A percentile compares a stretch with the other conserved stretches of the same genome.
These are phyloP conservation scores for Xerus rutilus DNA, from an alignment of 2,797 vertebrate genomes.

Conservation along the genomic window DNA sequence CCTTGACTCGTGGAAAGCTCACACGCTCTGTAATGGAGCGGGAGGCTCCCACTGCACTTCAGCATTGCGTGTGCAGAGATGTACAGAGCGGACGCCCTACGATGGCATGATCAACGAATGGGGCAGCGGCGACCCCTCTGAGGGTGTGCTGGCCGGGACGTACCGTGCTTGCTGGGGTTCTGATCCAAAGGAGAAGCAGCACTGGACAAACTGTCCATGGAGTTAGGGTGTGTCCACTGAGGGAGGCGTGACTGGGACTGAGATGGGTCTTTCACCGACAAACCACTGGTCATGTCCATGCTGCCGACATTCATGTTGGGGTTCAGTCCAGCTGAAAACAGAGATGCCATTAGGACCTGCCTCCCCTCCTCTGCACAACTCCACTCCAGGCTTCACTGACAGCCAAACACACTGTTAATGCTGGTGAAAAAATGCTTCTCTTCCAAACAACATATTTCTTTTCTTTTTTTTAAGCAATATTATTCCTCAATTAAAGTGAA, in stretches of 20 bases:
- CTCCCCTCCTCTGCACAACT: not conserved
- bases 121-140: too few species aligned
- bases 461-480: not conserved
- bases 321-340: constrained; percentile 94
- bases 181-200: constrained; percentile 96
- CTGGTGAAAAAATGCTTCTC: not conserved
- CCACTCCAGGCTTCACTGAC: not conserved
- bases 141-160: not conserved
- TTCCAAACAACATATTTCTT: not conserved
- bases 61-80: not conserved
- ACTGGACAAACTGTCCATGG: constrained; percentile 95
- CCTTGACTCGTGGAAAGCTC: not conserved
- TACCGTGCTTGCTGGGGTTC: constrained; percentile 98
- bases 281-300: constrained; percentile 95
- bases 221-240: constrained; percentile 99
- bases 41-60: not conserved
- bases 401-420: not conserved
- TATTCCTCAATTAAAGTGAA: not conserved
- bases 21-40: fast-evolving
- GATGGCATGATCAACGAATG: fast-evolving
- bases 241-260: constrained; percentile 99
- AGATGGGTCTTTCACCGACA: constrained; percentile 96
- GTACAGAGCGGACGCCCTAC: fast-evolving
- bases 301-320: constrained; percentile 98
- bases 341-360: not conserved